These are phyloP conservation scores for Peribatodes rhomboidaria DNA, from an alignment of 2,888 invertebrate species.

Conservation along the genomic window DNA sequence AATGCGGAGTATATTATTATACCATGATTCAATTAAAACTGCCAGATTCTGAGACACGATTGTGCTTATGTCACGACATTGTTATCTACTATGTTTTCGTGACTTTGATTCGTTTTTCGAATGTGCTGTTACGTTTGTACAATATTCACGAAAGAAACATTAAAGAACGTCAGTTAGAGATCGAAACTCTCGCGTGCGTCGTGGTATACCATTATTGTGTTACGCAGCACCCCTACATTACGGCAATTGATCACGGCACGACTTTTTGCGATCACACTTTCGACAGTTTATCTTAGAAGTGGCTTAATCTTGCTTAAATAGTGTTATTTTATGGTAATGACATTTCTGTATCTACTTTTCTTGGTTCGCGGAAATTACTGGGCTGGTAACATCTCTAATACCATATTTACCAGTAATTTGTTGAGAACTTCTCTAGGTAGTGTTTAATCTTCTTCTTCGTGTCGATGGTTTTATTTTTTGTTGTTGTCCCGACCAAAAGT, in stretches of 20 bases:
- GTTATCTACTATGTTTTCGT: background rate
- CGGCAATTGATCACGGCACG: constrained; percentile 39
- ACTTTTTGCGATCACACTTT: constrained; percentile 46
- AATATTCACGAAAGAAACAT: constrained; percentile 31
- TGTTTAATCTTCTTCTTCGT: too few species aligned
- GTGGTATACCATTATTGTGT: constrained; percentile 28
- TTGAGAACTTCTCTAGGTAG: too few species aligned
- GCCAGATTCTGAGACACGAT: background rate
- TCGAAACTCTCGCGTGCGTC: constrained; percentile 26
- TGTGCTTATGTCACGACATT: background rate
- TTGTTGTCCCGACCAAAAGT: too few species aligned
- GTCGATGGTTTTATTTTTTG: too few species aligned
- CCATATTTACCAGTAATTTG: too few species aligned
- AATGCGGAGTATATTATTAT: too few species aligned
- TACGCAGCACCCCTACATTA: constrained; percentile 45
- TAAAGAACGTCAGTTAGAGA: constrained; percentile 21
- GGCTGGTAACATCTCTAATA: background rate
- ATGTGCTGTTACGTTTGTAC: constrained; percentile 29
- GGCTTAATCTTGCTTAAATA: constrained; percentile 34
- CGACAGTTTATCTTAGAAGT: constrained; percentile 44
- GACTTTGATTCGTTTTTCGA: constrained; percentile 27
- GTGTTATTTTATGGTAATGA: constrained; percentile 32
- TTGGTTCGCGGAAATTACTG: background rate
- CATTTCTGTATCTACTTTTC: constrained; percentile 6
- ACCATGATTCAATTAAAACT: too few species aligned